Base-by-base conservation (phyloP, 1,140 invertebrate species). In the Lepeophtheirus salmonis region DNA sequence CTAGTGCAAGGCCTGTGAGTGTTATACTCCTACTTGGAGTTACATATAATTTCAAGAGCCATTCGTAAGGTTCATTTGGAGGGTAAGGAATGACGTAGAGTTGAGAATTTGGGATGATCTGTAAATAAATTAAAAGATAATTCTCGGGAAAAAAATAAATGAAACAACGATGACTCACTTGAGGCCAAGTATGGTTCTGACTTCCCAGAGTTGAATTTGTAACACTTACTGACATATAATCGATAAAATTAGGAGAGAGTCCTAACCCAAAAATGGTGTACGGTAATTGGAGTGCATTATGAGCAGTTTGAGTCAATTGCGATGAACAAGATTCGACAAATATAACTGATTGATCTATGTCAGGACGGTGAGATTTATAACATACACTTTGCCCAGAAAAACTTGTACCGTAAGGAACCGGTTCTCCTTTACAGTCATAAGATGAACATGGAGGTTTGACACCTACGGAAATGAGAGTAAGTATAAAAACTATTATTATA, bases 41-140 rank as follows among this genome's bases (percentile, higher is more conserved):
- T 0, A 97, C 84, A 75, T 95, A 99, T 3, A 99, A 72, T 69
- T 92, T 87, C 18, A 82, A 87, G 64, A 82, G 83, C 95, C 95
- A 99, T 67, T 79, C 78, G 4, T 73, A 77, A 3, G 88, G 83
- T 51, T 86, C 75, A 62, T 79, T 72, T 2, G 80, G 75, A 4
- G 90, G 89, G 69, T 81, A 80, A 2, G 94, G 94, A 63, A 97
- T 88, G 1, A 97, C 82, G 17, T 97, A 83, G 70, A 99, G 85
- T 72, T 97, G 92, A 1, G 92, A 96, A 70, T 96, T 98, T 25
- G 87, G 94, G 68, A 98, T 97, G 26, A 97, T 84, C 70, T 94
- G 89, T 0, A 41, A 41, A 41, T 41, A 6, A 41, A n/a, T 41
- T n/a, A 41, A 41, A 41, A 6, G n/a, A 10, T 41, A 41, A n/a